A percentile compares a stretch with the other conserved stretches of the same genome.
phyloP scores from a whole-genome alignment of 1,140 invertebrate genomes.

The Saccostrea echinata region DNA sequence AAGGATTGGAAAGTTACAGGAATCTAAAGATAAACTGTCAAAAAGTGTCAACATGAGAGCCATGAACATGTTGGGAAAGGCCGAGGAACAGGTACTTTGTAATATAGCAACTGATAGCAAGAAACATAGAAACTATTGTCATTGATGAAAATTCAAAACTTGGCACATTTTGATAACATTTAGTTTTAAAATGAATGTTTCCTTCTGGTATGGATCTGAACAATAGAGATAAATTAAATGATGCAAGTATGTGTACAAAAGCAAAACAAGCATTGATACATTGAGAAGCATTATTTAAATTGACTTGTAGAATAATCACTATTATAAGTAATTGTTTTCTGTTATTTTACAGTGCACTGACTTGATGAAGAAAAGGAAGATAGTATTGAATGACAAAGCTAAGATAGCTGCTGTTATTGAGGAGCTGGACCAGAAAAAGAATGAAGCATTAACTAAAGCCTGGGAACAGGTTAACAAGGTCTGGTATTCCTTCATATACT shows the following conservation, averaged over 20 bases:
- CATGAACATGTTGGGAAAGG: slow-evolving; percentile 90
- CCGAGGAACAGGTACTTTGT: slow-evolving; percentile 89
- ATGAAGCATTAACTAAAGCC: slow-evolving; percentile 88
- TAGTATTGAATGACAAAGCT: slow-evolving; percentile 92
- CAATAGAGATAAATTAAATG: no score
- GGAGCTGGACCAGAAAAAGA: slow-evolving; percentile 94
- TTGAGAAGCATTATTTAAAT: background rate
- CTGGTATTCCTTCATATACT: slow-evolving; percentile 79
- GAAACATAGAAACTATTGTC: background rate
- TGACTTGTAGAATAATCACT: background rate
- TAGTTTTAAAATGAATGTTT: no score
- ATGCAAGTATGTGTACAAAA: no score
- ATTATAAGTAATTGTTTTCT: background rate
- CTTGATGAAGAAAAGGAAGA: slow-evolving; percentile 88
- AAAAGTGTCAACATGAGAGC: slow-evolving; percentile 91
- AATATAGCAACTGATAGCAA: background rate
- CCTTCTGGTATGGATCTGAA: no score
- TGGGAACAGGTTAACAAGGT: slow-evolving; percentile 86
- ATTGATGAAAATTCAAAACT: background rate
- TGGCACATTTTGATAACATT: background rate
- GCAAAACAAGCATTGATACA: no score
- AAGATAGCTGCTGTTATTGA: slow-evolving; percentile 89
- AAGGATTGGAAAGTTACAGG: slow-evolving; percentile 84
- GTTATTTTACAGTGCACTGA: slow-evolving; percentile 85
- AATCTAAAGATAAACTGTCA: slow-evolving; percentile 87